Conservation (phyloP, 1,140 invertebrate species). For the Eubasilissa regina region DNA sequence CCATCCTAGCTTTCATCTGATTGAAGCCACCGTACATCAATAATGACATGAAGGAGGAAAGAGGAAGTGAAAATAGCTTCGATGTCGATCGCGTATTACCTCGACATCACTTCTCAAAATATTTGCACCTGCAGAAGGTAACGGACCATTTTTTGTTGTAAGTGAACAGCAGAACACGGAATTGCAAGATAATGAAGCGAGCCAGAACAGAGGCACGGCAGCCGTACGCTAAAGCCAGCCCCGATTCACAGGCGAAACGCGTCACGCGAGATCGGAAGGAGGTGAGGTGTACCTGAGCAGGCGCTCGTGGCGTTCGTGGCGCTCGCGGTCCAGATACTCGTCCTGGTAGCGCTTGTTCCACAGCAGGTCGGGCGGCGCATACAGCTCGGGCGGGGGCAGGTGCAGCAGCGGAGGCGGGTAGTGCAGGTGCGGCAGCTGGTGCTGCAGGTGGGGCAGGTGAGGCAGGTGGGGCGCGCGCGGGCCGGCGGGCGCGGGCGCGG, state of each 20-base stretch:
- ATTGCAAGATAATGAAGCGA: not conserved
- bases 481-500: constrained; percentile 66
- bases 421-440: constrained; percentile 58
- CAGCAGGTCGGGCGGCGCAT: constrained; percentile 65
- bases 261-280: not conserved
- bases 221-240: too few species aligned
- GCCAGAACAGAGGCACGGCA: too few species aligned
- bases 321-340: constrained; percentile 70
- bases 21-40: too few species aligned
- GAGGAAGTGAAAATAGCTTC: too few species aligned
- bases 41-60: too few species aligned
- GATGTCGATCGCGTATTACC: too few species aligned
- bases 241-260: too few species aligned
- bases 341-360: constrained; percentile 64
- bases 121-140: too few species aligned
- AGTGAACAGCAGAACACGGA: not conserved
- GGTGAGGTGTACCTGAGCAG: constrained; percentile 12
- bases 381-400: constrained; percentile 67
- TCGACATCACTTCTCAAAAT: too few species aligned
- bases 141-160: too few species aligned
- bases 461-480: constrained; percentile 63
- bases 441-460: constrained; percentile 53
- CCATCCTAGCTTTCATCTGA: too few species aligned
- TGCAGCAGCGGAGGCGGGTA: constrained; percentile 66
- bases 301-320: constrained; percentile 67